Percentiles rank a stretch among this genome's conserved stretches.
Conservation (phyloP, 2,113 vertebrate genomes). For the Muntiacus reevesi region DNA sequence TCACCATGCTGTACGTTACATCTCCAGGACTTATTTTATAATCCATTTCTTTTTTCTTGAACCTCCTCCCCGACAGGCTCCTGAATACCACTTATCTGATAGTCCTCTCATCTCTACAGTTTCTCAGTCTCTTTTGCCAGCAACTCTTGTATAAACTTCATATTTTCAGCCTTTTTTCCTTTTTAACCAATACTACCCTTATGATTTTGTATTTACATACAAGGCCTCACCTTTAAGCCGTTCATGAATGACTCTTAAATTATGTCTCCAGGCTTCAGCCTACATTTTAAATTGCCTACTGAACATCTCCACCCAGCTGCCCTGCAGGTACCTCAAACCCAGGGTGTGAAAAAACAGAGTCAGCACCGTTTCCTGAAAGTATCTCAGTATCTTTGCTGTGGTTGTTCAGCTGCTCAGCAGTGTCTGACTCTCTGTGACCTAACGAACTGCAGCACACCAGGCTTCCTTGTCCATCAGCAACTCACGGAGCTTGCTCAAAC, state of each 20-base stretch:
- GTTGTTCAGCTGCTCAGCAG: not conserved
- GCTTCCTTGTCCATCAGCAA: not conserved
- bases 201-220: not conserved
- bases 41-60: not conserved
- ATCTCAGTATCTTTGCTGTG: not conserved
- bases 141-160: not conserved
- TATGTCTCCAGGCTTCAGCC: not conserved
- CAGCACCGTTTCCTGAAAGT: not conserved
- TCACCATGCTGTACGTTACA: not conserved
- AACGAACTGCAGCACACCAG: not conserved
- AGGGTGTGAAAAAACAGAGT: not conserved
- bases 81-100: not conserved
- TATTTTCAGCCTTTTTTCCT: not conserved
- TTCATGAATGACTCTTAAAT: constrained; percentile 10
- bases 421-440: not conserved
- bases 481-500: not conserved
- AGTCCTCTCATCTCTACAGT: not conserved
- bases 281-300: not conserved
- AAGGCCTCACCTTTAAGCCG: not conserved
- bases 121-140: not conserved
- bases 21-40: not conserved
- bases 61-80: not conserved
- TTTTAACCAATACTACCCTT: not conserved
- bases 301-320: not conserved
- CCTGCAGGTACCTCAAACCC: not conserved